Percentiles rank a stretch among this genome's conserved stretches.
phyloP scores from a whole-genome alignment of 2,113 vertebrate species.

The Scomber colias region DNA sequence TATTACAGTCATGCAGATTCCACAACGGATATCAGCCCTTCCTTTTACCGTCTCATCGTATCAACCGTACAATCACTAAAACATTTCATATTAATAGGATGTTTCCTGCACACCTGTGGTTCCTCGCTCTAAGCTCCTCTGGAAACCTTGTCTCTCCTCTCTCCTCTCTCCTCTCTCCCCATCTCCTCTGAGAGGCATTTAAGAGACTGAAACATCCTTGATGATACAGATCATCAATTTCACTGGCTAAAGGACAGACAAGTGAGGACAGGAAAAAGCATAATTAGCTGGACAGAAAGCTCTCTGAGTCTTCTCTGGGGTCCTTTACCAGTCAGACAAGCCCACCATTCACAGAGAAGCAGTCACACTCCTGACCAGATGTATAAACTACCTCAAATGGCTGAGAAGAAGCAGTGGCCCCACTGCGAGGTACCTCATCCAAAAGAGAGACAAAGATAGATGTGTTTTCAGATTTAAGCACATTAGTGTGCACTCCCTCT shows the following conservation, averaged over 20 bases:
- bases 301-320: constrained; percentile 1
- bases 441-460: constrained; percentile 8
- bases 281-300: constrained; percentile 33
- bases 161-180: not conserved
- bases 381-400: constrained; percentile 1
- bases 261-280: constrained; percentile 1
- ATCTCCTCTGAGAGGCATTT: too few relatives aligned
- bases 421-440: not conserved
- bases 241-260: constrained; percentile 6
- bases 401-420: constrained; percentile 8
- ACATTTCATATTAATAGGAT: not conserved
- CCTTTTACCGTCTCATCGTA: not conserved
- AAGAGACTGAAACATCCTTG: too few relatives aligned
- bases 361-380: constrained; percentile 7
- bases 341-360: constrained; percentile 5
- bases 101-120: not conserved
- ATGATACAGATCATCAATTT: not conserved
- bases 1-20: not conserved
- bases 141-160: constrained; percentile 7
- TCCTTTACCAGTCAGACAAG: not conserved
- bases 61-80: not conserved
- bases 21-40: too few relatives aligned
- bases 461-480: not conserved
- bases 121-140: not conserved
- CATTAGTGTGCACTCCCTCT: not conserved